Conservation (phyloP, 2,113 vertebrate species). For the Sceloporus undulatus region DNA sequence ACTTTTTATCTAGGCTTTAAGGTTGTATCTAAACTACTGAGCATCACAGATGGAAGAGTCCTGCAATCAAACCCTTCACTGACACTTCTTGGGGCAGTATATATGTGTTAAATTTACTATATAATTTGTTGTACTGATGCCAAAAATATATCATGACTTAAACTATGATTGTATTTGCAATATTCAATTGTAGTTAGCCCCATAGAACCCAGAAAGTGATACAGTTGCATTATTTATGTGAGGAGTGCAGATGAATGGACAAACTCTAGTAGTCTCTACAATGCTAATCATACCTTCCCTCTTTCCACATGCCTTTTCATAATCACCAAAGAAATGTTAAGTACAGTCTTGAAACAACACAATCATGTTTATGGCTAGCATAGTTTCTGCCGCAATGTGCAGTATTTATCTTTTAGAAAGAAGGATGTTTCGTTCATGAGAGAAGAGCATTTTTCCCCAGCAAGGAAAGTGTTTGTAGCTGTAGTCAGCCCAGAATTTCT, state of each 20-base stretch:
- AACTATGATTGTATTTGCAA: too few species aligned
- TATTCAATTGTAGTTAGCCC: too few species aligned
- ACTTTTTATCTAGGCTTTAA: too few species aligned
- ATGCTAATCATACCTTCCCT: neutral
- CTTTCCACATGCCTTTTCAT: neutral
- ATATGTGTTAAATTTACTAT: too few species aligned
- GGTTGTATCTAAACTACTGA: too few species aligned
- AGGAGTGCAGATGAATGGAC: neutral
- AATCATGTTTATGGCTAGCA: conserved; percentile 2
- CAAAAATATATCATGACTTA: too few species aligned
- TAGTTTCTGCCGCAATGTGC: neutral
- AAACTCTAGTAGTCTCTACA: neutral
- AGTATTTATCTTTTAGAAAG: conserved; percentile 15
- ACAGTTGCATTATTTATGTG: too few species aligned
- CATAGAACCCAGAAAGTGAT: too few species aligned
- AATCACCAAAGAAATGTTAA: neutral
- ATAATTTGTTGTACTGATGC: too few species aligned
- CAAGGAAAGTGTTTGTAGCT: conserved; percentile 7
- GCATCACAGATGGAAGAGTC: too few species aligned
- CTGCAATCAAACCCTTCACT: too few species aligned
- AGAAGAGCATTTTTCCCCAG: conserved; percentile 1
- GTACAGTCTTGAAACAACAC: neutral
- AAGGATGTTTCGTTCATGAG: neutral
- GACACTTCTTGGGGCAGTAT: too few species aligned
- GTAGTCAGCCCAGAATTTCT: conserved; percentile 6